Conservation (phyloP, 2,888 invertebrate species). For the Drosophila mercatorum region DNA sequence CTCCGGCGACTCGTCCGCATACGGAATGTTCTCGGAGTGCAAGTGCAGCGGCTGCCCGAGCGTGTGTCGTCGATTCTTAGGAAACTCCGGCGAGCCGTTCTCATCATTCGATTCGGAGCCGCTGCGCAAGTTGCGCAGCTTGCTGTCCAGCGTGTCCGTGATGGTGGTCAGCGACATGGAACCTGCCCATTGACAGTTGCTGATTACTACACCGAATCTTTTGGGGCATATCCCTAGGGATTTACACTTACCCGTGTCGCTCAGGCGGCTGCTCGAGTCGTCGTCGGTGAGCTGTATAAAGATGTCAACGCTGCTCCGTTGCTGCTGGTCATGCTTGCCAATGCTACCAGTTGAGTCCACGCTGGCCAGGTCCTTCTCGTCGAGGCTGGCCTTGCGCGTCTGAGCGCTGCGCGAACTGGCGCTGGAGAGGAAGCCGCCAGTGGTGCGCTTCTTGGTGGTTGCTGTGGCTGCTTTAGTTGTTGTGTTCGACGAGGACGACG, state of each 20-base stretch:
- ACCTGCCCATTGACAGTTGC: conserved; percentile 86
- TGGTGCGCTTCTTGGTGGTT: conserved; percentile 61
- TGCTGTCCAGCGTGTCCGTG: conserved; percentile 93
- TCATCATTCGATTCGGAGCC: conserved; percentile 88
- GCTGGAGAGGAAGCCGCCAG: conserved; percentile 44
- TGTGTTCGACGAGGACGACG: conserved; percentile 35
- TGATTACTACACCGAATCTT: neutral
- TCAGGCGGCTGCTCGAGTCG: conserved; percentile 83
- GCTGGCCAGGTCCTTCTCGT: conserved; percentile 81
- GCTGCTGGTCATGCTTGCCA: conserved; percentile 73
- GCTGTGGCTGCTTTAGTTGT: conserved; percentile 31
- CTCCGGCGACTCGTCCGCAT: conserved; percentile 89
- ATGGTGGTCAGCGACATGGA: conserved; percentile 93
- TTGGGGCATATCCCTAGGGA: neutral
- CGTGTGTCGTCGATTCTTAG: conserved; percentile 81
- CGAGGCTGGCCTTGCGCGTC: conserved; percentile 79
- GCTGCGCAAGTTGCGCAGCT: conserved; percentile 90
- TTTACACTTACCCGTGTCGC: conserved; percentile 82
- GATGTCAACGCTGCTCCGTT: conserved; percentile 82
- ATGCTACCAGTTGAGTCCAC: conserved; percentile 67
- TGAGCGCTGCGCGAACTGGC: conserved; percentile 57
- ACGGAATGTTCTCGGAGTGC: conserved; percentile 88
- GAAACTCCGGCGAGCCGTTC: conserved; percentile 84
- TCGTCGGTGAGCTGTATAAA: conserved; percentile 83
- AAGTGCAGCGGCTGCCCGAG: conserved; percentile 83